Evolutionary conservation across 2,113 vertebrate genomes (phyloP).

Genomic region (Tychaedon coryphoeus): DNA sequence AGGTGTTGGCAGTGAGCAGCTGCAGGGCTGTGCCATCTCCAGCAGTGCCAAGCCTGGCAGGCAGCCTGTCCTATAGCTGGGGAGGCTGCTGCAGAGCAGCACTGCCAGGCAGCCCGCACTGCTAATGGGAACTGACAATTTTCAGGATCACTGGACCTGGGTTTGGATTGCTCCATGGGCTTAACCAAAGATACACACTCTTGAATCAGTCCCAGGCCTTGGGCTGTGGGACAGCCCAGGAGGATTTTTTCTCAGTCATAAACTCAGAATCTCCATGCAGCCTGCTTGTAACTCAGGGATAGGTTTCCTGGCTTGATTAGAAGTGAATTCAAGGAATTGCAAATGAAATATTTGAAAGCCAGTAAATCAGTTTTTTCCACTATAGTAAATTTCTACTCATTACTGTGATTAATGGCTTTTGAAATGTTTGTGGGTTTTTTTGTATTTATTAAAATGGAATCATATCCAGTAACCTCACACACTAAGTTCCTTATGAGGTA

Average conservation of each 20-base stretch:
- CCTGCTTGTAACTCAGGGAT: neutral
- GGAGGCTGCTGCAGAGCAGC: neutral
- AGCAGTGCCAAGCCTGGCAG: neutral
- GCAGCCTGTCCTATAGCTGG: neutral
- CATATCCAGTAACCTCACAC: neutral
- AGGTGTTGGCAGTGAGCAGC: neutral
- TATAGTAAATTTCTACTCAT: neutral
- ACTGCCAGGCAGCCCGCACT: neutral
- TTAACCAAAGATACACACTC: neutral
- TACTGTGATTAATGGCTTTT: neutral
- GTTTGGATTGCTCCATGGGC: neutral
- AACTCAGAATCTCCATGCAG: neutral
- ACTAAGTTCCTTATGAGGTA: neutral
- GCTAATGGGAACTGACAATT: neutral
- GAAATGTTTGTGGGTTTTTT: neutral
- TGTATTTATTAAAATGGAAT: neutral
- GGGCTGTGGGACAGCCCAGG: neutral
- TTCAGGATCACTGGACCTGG: neutral
- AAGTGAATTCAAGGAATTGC: neutral
- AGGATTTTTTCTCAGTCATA: neutral
- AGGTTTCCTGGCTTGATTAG: neutral
- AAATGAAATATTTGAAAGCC: neutral
- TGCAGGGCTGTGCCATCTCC: neutral
- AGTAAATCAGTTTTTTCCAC: neutral
- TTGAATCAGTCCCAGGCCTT: neutral